These are phyloP conservation scores for Hephaestus fuliginosus DNA, from an alignment of 2,797 vertebrate species.

Conservation along the genomic window DNA sequence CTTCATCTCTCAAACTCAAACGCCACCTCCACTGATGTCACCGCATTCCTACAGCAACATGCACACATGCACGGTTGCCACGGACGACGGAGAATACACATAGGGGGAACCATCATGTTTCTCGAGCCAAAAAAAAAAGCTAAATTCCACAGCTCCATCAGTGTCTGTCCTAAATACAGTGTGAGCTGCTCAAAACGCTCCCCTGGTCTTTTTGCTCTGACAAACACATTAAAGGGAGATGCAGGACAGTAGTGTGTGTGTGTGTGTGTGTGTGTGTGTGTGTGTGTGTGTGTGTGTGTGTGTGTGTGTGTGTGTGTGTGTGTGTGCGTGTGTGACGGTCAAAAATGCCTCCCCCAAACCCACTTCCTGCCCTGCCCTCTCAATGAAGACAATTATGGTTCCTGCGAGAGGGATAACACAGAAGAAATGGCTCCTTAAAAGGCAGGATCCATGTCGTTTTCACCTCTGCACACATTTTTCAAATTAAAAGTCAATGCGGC, in stretches of 20 bases:
- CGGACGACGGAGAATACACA: slow-evolving; percentile 55
- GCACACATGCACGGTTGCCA: slow-evolving; percentile 57
- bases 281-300: slow-evolving; percentile 12
- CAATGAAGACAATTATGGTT: slow-evolving; percentile 84
- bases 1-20: slow-evolving; percentile 53
- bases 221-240: slow-evolving; percentile 48
- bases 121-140: slow-evolving; percentile 1
- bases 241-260: slow-evolving; percentile 20
- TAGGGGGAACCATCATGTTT: slow-evolving; percentile 44
- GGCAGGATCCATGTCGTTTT: slow-evolving; percentile 72
- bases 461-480: slow-evolving; percentile 72
- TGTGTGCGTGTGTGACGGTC: slow-evolving; percentile 25
- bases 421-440: slow-evolving; percentile 80
- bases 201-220: slow-evolving; percentile 32
- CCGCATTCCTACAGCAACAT: slow-evolving; percentile 70
- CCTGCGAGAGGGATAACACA: slow-evolving; percentile 72
- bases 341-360: slow-evolving; percentile 77
- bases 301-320: slow-evolving; percentile 26
- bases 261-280: slow-evolving; percentile 13
- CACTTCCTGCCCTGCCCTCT: slow-evolving; percentile 85
- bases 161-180: slow-evolving; percentile 8
- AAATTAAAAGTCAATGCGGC: slow-evolving; percentile 63
- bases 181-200: slow-evolving; percentile 9
- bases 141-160: slow-evolving; percentile 25
- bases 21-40: slow-evolving; percentile 72